phyloP scores from a whole-genome alignment of 2,113 vertebrate genomes.

The Grammomys surdaster region DNA sequence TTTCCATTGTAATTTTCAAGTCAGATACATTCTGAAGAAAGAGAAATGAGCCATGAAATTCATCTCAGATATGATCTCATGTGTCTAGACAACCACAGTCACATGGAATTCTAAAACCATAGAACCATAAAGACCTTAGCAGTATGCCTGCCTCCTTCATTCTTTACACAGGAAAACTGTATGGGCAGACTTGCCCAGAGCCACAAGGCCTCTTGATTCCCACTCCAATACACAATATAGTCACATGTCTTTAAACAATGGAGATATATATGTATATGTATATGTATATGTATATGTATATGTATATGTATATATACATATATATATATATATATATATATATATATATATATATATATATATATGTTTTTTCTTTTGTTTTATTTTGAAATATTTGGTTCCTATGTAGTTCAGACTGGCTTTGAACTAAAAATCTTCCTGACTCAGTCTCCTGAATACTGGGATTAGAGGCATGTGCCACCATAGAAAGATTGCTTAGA shows the following conservation, averaged over 20 bases:
- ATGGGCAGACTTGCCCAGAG: not conserved
- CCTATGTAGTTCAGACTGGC: not conserved
- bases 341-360: not conserved
- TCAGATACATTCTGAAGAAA: conserved; percentile 15
- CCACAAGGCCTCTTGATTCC: not conserved
- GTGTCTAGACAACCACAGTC: not conserved
- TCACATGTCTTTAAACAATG: not conserved
- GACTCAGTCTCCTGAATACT: not conserved
- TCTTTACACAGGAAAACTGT: not conserved
- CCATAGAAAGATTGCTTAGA: not conserved
- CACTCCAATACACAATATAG: not conserved
- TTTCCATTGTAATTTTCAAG: conserved; percentile 54
- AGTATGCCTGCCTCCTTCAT: not conserved
- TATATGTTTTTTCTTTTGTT: not conserved
- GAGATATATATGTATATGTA: not conserved
- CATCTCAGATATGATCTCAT: conserved; percentile 12
- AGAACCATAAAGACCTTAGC: conserved; percentile 29
- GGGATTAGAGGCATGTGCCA: not conserved
- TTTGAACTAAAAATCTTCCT: not conserved
- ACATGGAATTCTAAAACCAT: conserved; percentile 34
- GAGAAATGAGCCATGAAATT: conserved; percentile 50
- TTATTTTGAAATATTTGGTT: not conserved
- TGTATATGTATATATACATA: too few relatives aligned
- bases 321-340: too few relatives aligned
- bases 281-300: too few relatives aligned